These are phyloP conservation scores for Lepidurus arcticus DNA, from an alignment of 1,140 invertebrate genomes.

Conservation along the genomic window DNA sequence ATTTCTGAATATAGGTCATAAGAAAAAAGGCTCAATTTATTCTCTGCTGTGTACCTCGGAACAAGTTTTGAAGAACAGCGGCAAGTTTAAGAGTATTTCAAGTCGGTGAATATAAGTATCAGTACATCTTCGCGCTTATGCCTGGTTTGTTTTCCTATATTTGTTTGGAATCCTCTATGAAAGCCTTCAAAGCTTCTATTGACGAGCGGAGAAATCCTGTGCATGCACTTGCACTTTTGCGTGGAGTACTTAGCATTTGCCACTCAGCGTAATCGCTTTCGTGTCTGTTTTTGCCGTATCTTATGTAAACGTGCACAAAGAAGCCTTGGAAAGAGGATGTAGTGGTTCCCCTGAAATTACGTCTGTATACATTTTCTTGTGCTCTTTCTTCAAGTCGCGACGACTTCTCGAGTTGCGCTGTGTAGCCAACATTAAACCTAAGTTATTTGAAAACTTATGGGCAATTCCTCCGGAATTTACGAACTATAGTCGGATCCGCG, in stretches of 20 bases:
- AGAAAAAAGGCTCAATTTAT: too few relatives aligned
- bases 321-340: background rate
- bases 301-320: background rate
- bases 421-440: background rate
- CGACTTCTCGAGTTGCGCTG: background rate
- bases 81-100: background rate
- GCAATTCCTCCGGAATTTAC: background rate
- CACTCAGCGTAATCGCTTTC: background rate
- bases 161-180: background rate
- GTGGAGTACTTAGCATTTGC: background rate
- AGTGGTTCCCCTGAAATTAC: background rate
- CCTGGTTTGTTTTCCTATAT: background rate
- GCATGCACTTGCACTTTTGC: background rate
- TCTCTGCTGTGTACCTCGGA: too few relatives aligned
- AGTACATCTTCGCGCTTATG: background rate
- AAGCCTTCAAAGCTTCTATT: background rate
- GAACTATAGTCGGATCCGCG: background rate
- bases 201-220: background rate
- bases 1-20: too few relatives aligned
- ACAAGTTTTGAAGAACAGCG: background rate
- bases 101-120: background rate
- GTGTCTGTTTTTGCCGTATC: background rate
- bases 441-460: conserved; percentile 8
- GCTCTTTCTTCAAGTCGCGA: background rate
- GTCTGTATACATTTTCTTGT: background rate